Conservation (phyloP, 2,113 vertebrate species). For the Papio anubis region DNA sequence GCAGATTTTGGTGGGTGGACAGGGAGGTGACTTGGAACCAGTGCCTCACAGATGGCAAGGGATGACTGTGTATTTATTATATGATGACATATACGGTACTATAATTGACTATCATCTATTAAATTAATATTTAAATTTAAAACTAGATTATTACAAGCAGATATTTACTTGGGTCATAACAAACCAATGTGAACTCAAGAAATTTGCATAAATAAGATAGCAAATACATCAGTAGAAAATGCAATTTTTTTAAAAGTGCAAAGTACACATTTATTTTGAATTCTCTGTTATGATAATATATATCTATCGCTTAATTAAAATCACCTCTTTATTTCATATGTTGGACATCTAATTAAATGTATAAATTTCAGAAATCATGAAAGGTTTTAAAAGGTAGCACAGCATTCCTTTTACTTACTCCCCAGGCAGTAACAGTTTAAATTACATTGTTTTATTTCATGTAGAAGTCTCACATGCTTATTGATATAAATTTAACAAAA, state of each 20-base stretch:
- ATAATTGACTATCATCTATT: background rate
- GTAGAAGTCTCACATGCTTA: background rate
- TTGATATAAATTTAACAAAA: background rate
- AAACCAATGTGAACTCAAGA: background rate
- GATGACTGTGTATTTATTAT: background rate
- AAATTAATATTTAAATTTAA: background rate
- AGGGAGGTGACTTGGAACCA: background rate
- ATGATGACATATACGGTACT: background rate
- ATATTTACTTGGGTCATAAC: background rate
- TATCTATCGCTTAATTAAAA: background rate
- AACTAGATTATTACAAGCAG: background rate
- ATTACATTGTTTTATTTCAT: background rate
- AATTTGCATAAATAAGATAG: background rate
- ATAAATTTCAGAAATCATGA: background rate
- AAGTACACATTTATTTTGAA: background rate
- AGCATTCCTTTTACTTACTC: background rate
- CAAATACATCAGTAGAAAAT: background rate
- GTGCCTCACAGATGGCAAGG: background rate
- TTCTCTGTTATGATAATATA: background rate
- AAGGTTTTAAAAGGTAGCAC: background rate
- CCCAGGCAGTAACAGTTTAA: background rate
- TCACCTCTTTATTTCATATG: background rate
- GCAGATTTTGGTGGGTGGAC: background rate
- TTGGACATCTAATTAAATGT: background rate
- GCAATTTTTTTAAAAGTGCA: background rate